A percentile compares a stretch with the other conserved stretches of the same genome.
Conservation (phyloP, 2,113 vertebrate genomes). For the Carettochelys insculpta region DNA sequence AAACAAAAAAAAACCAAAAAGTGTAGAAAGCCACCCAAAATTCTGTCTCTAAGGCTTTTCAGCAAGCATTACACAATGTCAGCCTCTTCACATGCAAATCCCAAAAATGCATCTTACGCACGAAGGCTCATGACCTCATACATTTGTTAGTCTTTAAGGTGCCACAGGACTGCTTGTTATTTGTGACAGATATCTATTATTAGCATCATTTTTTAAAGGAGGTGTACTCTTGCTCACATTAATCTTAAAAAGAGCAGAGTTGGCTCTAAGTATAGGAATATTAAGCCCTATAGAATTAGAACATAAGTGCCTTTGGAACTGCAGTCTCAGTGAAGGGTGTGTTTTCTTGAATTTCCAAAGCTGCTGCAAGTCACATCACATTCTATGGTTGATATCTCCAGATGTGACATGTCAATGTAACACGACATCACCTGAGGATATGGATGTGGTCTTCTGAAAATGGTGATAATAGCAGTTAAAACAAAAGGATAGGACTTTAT, state of each 20-base stretch:
- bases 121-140: background rate
- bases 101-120: too few relatives aligned
- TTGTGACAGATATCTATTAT: background rate
- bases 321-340: background rate
- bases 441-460: conserved; percentile 40
- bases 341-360: conserved; percentile 8
- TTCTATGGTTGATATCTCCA: conserved; percentile 44
- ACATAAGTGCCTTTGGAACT: conserved; percentile 10
- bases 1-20: too few relatives aligned
- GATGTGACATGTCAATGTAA: conserved; percentile 44
- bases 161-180: too few relatives aligned
- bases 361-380: background rate
- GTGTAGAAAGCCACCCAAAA: too few relatives aligned
- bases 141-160: too few relatives aligned
- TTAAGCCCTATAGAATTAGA: background rate
- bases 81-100: too few relatives aligned
- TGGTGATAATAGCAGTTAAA: conserved; percentile 30
- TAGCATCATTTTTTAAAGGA: background rate
- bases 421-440: conserved; percentile 1
- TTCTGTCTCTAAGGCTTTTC: too few relatives aligned
- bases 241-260: background rate
- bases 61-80: too few relatives aligned
- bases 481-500: conserved; percentile 34
- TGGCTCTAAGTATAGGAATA: background rate
- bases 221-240: background rate